Conservation (phyloP, 1,140 invertebrate genomes). For the Leucophenga varia region DNA sequence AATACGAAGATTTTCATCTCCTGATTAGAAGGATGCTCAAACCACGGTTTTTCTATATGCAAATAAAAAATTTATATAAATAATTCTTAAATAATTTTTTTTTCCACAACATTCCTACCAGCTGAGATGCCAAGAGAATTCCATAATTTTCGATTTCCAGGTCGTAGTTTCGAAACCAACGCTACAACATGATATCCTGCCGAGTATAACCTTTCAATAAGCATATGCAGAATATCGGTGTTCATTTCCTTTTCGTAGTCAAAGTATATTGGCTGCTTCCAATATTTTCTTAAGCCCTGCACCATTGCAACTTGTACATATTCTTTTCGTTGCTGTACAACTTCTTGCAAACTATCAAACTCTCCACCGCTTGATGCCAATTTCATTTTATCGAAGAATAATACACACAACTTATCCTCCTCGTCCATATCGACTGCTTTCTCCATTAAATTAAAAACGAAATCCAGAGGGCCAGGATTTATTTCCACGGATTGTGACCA, state of each 20-base stretch:
- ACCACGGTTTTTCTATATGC: slow-evolving; percentile 8
- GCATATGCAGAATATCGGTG: too few species aligned
- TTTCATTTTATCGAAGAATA: slow-evolving; percentile 8
- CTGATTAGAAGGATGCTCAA: background rate
- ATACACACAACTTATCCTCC: slow-evolving; percentile 4
- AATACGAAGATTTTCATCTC: slow-evolving; percentile 3
- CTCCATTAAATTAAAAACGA: background rate
- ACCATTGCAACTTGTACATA: too few species aligned
- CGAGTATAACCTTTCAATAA: too few species aligned
- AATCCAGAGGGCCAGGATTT: background rate
- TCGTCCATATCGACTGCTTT: background rate
- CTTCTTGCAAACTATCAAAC: background rate
- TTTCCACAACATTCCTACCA: too few species aligned
- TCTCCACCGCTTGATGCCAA: background rate
- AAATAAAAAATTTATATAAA: background rate
- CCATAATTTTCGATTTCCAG: too few species aligned
- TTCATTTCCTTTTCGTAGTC: too few species aligned
- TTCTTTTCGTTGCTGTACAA: background rate
- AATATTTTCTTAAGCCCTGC: background rate
- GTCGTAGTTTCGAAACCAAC: too few species aligned
- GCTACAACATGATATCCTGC: too few species aligned
- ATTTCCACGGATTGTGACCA: background rate
- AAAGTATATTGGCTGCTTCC: slow-evolving; percentile 8
- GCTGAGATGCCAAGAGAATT: too few species aligned
- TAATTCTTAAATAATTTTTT: too few species aligned